These are phyloP conservation scores for Hetaerina titia DNA, from an alignment of 2,888 invertebrate genomes.

Conservation along the genomic window DNA sequence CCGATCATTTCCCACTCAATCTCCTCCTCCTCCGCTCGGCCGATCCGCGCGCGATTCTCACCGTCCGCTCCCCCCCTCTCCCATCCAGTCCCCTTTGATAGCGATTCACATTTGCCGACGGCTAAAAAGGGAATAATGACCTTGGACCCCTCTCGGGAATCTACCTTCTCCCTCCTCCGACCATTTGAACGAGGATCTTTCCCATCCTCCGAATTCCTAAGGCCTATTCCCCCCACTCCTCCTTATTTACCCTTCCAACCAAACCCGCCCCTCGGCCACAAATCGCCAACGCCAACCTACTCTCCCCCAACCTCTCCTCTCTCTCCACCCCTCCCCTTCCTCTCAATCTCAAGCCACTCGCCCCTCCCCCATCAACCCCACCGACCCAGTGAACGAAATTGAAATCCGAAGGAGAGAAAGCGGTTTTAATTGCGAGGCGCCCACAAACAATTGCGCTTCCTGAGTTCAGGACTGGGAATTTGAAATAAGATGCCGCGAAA, in stretches of 20 bases:
- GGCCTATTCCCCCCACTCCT: not conserved
- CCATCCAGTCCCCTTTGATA: not conserved
- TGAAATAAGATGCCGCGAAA: not conserved
- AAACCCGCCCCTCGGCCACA: not conserved
- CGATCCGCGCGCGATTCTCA: not conserved
- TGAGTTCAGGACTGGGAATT: not conserved
- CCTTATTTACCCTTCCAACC: not conserved
- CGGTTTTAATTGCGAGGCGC: constrained; percentile 33
- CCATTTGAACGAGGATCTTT: not conserved
- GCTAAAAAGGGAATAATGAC: constrained; percentile 26
- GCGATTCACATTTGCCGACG: constrained; percentile 13
- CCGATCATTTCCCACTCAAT: constrained; percentile 13
- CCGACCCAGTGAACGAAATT: not conserved
- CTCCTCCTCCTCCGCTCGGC: not conserved
- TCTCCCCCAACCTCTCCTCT: not conserved
- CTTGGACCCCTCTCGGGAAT: not conserved
- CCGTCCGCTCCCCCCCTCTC: not conserved
- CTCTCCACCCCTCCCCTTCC: not conserved
- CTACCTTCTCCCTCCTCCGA: not conserved
- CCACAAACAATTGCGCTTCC: not conserved
- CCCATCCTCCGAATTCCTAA: not conserved
- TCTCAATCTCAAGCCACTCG: not conserved
- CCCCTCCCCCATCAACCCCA: not conserved
- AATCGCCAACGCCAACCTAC: not conserved
- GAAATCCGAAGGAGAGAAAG: constrained; percentile 5